Evolutionary conservation across 2,797 vertebrate genomes (phyloP).

Genomic region (Urophycis tenuis): DNA sequence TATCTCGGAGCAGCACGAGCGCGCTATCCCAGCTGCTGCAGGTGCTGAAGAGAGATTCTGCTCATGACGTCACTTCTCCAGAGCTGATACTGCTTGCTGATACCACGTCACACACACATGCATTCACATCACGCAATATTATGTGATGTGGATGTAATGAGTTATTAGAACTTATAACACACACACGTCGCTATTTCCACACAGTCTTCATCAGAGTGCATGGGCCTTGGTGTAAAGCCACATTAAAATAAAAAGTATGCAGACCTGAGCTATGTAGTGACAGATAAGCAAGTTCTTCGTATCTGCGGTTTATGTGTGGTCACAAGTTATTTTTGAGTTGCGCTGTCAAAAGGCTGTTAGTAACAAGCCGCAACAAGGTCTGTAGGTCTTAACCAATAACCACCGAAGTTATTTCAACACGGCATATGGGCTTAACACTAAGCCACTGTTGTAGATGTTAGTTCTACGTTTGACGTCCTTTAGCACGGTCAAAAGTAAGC

Average conservation of each 20-base stretch:
- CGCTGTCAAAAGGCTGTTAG: constrained; percentile 6
- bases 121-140: constrained; percentile 1
- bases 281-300: constrained; percentile 52
- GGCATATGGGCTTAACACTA: neutral
- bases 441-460: neutral
- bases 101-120: constrained; percentile 25
- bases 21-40: constrained; percentile 33
- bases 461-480: neutral
- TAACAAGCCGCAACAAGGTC: no score
- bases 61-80: constrained; percentile 42
- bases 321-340: constrained; percentile 22
- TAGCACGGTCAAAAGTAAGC: neutral
- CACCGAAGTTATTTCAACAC: neutral
- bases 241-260: neutral
- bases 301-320: constrained; percentile 49
- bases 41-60: constrained; percentile 34
- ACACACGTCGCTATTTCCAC: neutral
- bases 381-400: no score
- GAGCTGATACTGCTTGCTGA: neutral
- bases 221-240: neutral
- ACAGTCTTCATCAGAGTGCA: neutral
- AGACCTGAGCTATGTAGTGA: neutral
- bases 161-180: neutral
- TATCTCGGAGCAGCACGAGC: constrained; percentile 58
- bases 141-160: neutral